A percentile compares a stretch with the other conserved stretches of the same genome.
These are phyloP conservation scores for Crepidodera aurea DNA, from an alignment of 2,888 invertebrate species.

Conservation along the genomic window DNA sequence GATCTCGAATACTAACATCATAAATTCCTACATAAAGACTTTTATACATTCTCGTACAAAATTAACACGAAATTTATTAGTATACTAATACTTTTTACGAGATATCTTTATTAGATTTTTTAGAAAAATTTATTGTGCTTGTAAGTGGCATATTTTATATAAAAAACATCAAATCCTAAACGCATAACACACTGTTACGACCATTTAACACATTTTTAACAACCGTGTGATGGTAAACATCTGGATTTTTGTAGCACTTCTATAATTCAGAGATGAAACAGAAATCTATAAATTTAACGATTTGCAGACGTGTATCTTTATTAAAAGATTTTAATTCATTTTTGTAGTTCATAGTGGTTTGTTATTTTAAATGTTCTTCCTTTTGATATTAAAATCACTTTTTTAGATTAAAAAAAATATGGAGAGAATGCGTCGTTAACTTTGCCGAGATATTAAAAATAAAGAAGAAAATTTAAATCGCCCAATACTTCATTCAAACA, in stretches of 20 bases:
- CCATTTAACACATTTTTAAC: slow-evolving; percentile 19
- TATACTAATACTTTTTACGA: neutral
- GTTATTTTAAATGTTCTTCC: too few relatives aligned
- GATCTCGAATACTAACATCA: too few relatives aligned
- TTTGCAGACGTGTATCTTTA: neutral
- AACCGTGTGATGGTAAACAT: slow-evolving; percentile 21
- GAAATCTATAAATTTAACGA: neutral
- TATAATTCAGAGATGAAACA: neutral
- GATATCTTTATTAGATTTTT: slow-evolving; percentile 7
- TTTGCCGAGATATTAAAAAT: too few relatives aligned
- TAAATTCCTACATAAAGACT: too few relatives aligned
- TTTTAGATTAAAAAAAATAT: too few relatives aligned
- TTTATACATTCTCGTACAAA: neutral
- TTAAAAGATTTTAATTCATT: neutral
- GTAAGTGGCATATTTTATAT: slow-evolving; percentile 4
- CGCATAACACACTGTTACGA: slow-evolving; percentile 7
- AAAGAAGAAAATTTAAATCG: too few relatives aligned
- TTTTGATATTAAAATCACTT: too few relatives aligned
- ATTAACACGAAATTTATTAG: neutral
- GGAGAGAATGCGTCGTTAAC: too few relatives aligned
- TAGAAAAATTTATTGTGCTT: neutral
- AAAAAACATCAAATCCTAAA: slow-evolving; percentile 16
- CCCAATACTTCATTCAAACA: too few relatives aligned
- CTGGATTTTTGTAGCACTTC: slow-evolving; percentile 12
- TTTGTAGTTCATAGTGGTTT: too few relatives aligned